Evolutionary conservation across 2,797 vertebrate genomes (phyloP).

Genomic region (Gymnoscopelus microlampas): DNA sequence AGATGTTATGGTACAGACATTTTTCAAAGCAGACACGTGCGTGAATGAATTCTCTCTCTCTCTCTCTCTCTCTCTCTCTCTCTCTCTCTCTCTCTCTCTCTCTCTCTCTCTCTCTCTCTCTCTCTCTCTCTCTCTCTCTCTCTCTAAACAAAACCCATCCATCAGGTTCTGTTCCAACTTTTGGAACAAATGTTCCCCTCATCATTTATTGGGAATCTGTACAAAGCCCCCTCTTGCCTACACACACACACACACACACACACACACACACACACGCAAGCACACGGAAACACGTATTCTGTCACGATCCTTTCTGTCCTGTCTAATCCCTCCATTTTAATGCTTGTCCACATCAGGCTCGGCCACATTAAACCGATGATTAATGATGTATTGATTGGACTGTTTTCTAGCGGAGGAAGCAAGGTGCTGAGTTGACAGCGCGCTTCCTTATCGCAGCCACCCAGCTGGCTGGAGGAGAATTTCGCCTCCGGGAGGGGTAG

Average conservation of each 20-base stretch:
- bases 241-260: constrained; percentile 37
- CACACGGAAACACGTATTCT: background rate
- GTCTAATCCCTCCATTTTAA: constrained; percentile 78
- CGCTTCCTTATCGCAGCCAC: constrained; percentile 74
- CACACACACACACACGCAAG: background rate
- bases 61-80: no score
- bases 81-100: no score
- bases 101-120: no score
- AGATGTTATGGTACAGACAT: no score
- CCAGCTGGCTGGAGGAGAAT: constrained; percentile 72
- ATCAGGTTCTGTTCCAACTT: constrained; percentile 36
- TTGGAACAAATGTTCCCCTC: constrained; percentile 41
- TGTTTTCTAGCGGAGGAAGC: constrained; percentile 64
- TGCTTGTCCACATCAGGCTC: constrained; percentile 74
- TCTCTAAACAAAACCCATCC: constrained; percentile 6
- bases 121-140: no score
- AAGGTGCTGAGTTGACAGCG: constrained; percentile 79
- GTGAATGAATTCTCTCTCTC: no score
- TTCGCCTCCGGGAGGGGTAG: constrained; percentile 47
- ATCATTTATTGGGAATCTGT: constrained; percentile 51
- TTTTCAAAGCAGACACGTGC: no score
- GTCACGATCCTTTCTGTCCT: constrained; percentile 47
- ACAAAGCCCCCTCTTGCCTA: constrained; percentile 29
- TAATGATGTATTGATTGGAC: constrained; percentile 82
- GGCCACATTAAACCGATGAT: constrained; percentile 79